Evolutionary conservation across 2,888 invertebrate genomes (phyloP), one percentile per base, ranked within the genome.

Genomic region (Crocallis elinguaria): DNA sequence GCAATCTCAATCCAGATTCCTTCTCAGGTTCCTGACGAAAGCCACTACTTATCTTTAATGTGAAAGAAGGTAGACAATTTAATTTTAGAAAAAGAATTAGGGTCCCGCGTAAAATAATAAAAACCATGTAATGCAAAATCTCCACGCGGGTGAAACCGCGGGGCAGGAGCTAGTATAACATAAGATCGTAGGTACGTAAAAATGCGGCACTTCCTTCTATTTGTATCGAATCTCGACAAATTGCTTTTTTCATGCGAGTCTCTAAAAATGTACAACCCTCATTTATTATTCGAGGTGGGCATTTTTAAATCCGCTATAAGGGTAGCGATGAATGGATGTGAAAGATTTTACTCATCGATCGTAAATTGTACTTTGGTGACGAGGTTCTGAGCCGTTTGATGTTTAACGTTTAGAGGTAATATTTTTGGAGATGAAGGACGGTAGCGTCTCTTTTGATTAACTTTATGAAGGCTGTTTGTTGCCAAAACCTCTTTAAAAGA

Each of bases 261-360:
- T 54, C 51, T 17, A 37, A 60, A 62, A 60, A 55, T 58, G 52
- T 59, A 50, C 35, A 42, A 57, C 57, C 52, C 46, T 60, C 55
- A 64, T 62, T 59, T 62, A 55, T 62, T 64, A 60, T 60, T 52
- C 54, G 48, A 49, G 39, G 37, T 41, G 57, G 49, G 29, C 51
- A 57, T 59, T 62, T 64, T 59, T 60, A 59, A 64, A 60, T 57
- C 58, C 45, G 14, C 27, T 38, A 38, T 42, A 36, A 27, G 44
- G 36, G 46, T 41, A 49, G 48, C 43, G 36, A 29, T 51, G 49
- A 54, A 54, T 60, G 49, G 45, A 39, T 49, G 42, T 27, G 36
- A 49, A 49, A 32, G 39, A 49, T 33, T 49, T 35, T 25, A 43
- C 44, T 44, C 48, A 48, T 44, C 51, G 49, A 52, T 52, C 49